phyloP scores from a whole-genome alignment of 1,140 invertebrate species.

The Leptinotarsa defecta region DNA sequence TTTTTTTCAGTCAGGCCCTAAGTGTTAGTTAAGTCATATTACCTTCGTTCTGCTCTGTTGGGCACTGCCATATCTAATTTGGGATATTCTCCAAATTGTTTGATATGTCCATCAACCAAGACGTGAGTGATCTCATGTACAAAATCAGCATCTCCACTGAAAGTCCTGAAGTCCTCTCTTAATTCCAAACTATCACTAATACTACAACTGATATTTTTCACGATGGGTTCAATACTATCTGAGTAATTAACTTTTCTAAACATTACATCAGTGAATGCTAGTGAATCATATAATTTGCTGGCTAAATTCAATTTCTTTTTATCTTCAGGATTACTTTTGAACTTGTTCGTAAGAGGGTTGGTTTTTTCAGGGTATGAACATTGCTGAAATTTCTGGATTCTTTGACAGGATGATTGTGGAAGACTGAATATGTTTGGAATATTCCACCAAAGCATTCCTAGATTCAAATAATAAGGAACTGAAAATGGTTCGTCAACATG shows the following conservation, averaged over 20 bases:
- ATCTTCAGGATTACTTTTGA: background rate
- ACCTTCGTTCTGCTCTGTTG: conserved; percentile 40
- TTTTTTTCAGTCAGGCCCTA: too few relatives aligned
- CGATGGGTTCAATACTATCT: conserved; percentile 32
- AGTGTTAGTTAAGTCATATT: background rate
- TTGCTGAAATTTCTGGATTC: background rate
- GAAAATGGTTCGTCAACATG: conserved; percentile 30
- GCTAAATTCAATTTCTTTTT: conserved; percentile 32
- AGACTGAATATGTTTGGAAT: conserved; percentile 42
- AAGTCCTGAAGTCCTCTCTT: conserved; percentile 32
- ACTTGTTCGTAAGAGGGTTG: background rate
- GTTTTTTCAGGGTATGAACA: background rate
- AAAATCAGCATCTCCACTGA: conserved; percentile 27
- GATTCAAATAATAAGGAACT: conserved; percentile 37
- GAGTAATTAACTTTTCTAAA: conserved; percentile 34
- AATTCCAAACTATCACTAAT: conserved; percentile 46
- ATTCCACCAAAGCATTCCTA: conserved; percentile 53
- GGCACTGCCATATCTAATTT: conserved; percentile 39
- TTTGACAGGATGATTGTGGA: conserved; percentile 13
- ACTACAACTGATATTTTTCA: conserved; percentile 35
- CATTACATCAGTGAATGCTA: conserved; percentile 41
- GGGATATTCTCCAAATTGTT: conserved; percentile 28
- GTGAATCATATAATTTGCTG: conserved; percentile 38
- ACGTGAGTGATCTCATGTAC: conserved; percentile 40
- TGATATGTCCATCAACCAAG: conserved; percentile 39